A percentile compares a stretch with the other conserved stretches of the same genome.
Evolutionary conservation across 2,888 invertebrate genomes (phyloP).

Genomic region (Megamerina dolium): DNA sequence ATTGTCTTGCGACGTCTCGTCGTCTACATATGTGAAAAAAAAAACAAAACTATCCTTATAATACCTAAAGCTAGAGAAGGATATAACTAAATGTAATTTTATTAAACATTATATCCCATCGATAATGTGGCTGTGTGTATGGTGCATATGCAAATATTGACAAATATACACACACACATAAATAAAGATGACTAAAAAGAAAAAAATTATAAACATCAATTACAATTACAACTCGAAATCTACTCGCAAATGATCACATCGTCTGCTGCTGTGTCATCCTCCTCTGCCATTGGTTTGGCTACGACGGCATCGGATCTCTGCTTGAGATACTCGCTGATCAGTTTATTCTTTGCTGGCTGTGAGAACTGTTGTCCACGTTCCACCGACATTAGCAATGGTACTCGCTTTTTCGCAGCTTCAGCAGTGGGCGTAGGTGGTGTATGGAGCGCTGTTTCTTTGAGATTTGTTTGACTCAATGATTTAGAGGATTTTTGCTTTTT

Average conservation of each 20-base stretch:
- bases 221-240: too few species aligned
- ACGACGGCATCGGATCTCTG: background rate
- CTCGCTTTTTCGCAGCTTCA: constrained; percentile 32
- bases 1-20: too few species aligned
- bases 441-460: too few species aligned
- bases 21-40: too few species aligned
- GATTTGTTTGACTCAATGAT: background rate
- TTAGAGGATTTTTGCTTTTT: constrained; percentile 1
- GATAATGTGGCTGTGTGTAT: too few species aligned
- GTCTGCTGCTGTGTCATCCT: constrained; percentile 13
- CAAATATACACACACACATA: too few species aligned
- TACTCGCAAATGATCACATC: constrained; percentile 31
- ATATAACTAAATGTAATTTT: background rate
- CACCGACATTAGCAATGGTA: constrained; percentile 46
- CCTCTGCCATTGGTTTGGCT: constrained; percentile 4
- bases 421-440: constrained; percentile 1
- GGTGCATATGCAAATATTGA: too few species aligned
- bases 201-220: too few species aligned
- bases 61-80: background rate
- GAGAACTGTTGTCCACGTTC: constrained; percentile 40
- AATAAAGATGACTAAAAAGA: too few species aligned
- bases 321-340: constrained; percentile 34
- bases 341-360: constrained; percentile 38
- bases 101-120: too few species aligned
- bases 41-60: background rate